Conservation (phyloP, 2,888 invertebrate genomes). For the Lottia gigantea region DNA sequence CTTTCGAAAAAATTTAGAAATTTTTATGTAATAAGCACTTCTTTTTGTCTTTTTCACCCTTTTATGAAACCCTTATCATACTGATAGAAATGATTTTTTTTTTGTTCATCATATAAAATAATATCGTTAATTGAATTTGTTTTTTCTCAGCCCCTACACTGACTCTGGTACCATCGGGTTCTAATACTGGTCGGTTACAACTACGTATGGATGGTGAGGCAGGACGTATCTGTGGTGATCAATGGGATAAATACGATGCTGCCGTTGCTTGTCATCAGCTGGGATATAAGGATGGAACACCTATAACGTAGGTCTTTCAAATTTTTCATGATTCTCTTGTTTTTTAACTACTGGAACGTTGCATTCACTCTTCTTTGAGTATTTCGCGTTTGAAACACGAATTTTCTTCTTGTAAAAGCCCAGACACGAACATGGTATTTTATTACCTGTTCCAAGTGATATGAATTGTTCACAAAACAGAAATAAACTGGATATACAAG, state of each 20-base stretch:
- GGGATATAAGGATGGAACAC: conserved; percentile 66
- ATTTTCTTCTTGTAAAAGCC: not conserved
- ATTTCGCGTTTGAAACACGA: too few relatives aligned
- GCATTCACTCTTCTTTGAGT: too few relatives aligned
- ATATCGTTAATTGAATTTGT: not conserved
- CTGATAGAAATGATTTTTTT: not conserved
- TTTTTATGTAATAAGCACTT: not conserved
- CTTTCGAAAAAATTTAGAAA: not conserved
- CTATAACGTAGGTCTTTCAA: conserved; percentile 18
- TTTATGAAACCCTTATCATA: too few relatives aligned
- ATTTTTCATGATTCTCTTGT: too few relatives aligned
- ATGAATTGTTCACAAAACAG: too few relatives aligned
- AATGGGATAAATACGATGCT: conserved; percentile 44
- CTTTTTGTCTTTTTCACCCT: not conserved
- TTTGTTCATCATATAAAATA: not conserved
- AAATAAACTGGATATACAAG: too few relatives aligned
- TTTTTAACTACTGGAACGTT: not conserved
- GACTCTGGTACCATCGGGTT: conserved; percentile 32
- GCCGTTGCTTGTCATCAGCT: conserved; percentile 47
- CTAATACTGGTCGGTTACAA: conserved; percentile 70
- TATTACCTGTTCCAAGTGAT: too few relatives aligned
- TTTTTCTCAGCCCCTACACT: conserved; percentile 39
- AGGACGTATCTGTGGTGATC: conserved; percentile 43
- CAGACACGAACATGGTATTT: too few relatives aligned
- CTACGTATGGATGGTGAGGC: conserved; percentile 72